Evolutionary conservation across 2,113 vertebrate species (phyloP), one percentile per base, ranked within the genome.

Genomic region (Mobula birostris): DNA sequence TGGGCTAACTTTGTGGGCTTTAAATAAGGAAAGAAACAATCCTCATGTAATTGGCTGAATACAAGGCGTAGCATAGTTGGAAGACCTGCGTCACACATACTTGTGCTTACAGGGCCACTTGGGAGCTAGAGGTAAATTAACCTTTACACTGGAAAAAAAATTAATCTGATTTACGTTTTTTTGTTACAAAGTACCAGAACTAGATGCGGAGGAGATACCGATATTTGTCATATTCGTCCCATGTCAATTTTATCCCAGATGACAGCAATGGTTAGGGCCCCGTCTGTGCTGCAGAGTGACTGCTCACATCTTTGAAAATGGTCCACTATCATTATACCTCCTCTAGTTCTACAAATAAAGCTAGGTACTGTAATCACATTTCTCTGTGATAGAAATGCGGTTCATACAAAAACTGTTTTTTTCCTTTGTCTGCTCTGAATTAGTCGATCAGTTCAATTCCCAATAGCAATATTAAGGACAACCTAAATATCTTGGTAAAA

Each of bases 1-100:
- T 94, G 95, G 95, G 96, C 94, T 95, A 95, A 96, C 95, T 95
- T 95, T 95, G 95, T 95, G 95, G 95, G 95, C 95, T 66, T 90
- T 66, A 68, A 90, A 90, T 29, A 61, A 36, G 63, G 66, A 66
- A 14, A 63, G 27, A 12, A 85, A 66, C 15, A 68, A 66, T 66
- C 63, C 85, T 90, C 85, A 32, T 32, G 12, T 5, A 66, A 32
- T n/a, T 2, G 12, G 0, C n/a, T 88, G 66, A 66, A n/a, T 19
- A 19, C 77, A 77, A 77, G 74, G 74, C 8, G 11, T 11, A 5
- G n/a, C 85, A 32, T 14, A 2, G 56, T 90, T 63, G 85, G 29
- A 66, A n/a, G 15, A 61, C 32, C 77, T 7, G n/a, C 14, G n/a
- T 66, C 14, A 19, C 48, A 85, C 21, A 58, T 58, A 85, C 56